These are phyloP conservation scores for Schrankia costaestrigalis DNA, from an alignment of 2,888 invertebrate species.

Conservation along the genomic window DNA sequence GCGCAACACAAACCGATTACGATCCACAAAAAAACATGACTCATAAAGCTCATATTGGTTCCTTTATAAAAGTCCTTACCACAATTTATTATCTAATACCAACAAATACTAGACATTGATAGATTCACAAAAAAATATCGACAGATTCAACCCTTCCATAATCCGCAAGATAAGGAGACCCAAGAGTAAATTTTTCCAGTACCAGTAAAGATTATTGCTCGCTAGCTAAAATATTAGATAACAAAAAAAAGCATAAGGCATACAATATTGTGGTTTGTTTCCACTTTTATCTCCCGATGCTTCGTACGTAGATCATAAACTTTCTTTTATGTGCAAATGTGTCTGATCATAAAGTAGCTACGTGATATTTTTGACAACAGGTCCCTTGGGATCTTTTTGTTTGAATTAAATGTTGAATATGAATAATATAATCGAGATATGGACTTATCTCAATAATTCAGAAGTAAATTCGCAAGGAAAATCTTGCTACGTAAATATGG, in stretches of 20 bases:
- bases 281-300: slow-evolving; percentile 43
- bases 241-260: slow-evolving; percentile 52
- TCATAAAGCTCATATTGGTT: no score
- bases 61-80: no score
- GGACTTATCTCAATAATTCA: slow-evolving; percentile 10
- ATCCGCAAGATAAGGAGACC: not conserved
- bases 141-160: no score
- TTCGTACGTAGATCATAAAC: slow-evolving; percentile 51
- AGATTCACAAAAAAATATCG: no score
- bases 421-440: slow-evolving; percentile 21
- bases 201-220: slow-evolving; percentile 34
- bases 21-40: no score
- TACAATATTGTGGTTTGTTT: slow-evolving; percentile 54
- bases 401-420: slow-evolving; percentile 44
- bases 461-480: slow-evolving; percentile 7
- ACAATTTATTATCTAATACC: no score
- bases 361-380: slow-evolving; percentile 72
- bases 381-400: slow-evolving; percentile 32
- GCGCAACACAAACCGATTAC: no score
- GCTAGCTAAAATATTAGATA: slow-evolving; percentile 50
- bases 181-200: slow-evolving; percentile 5
- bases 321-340: slow-evolving; percentile 71
- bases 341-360: slow-evolving; percentile 63
- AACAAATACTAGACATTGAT: no score
- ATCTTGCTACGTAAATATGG: slow-evolving; percentile 1